Evolutionary conservation across 2,797 vertebrate species (phyloP), one percentile per base, ranked within the genome.

Genomic region (Pseudotriccus pelzelni): DNA sequence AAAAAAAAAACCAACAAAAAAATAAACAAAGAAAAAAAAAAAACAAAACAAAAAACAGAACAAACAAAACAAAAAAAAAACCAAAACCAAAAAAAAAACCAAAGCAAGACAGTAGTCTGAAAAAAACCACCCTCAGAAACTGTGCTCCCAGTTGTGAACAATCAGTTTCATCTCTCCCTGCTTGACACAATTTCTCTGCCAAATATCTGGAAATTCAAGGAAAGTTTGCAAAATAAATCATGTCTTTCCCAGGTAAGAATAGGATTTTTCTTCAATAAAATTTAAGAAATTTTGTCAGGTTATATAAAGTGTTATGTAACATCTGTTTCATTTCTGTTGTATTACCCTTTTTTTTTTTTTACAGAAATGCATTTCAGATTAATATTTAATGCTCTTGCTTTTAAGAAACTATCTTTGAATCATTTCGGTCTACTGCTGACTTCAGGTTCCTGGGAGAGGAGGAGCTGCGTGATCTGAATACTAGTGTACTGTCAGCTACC

Each of bases 351-450:
- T 64, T 22, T 62, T 19, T 63, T 76, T 84, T 36, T 43, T 10
- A 41, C 36, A 80, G 24, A 80, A 72, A 46, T 89, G 37, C 36
- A 15, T 75, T 94, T 87, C 75, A 75, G 49, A 77, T 93, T 24
- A 91, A 93, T 89, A 69, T 87, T 93, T 90, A 81, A 94, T 89
- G 46, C 2, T 18, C 11, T 64, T 44, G 23, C 87, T 91, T 89
- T 96, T 90, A 94, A 93, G 76, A 81, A 85, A 66, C 36, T 63
- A 4, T 80, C 60, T 83, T 58, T 70, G 56, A 85, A 66, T 96
- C 39, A 46, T 21, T 81, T 70, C 6, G 56, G 44, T 60, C 37
- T 64, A 16, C 58, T 78, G 10, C 43, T 87, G n/a, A 55, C 36
- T 88, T 89, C 22, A 74, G 43, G 27, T 75, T 94, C 56, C 43